Base-by-base conservation (phyloP, 2,113 vertebrate genomes). In the cattle (Bos taurus) region DNA sequence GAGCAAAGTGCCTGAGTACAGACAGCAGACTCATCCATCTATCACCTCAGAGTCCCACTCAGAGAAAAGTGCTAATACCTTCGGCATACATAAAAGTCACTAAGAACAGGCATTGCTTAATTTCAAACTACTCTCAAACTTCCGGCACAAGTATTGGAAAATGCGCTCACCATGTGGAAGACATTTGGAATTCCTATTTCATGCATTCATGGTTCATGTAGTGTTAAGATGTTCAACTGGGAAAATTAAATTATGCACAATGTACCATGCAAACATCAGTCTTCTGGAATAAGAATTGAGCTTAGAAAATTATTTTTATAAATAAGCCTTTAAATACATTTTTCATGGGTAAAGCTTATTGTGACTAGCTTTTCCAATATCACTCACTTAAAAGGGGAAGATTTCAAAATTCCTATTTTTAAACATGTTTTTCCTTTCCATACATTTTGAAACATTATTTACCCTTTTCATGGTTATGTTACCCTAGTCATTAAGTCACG, bases 21-120 rank as follows among this genome's bases (percentile, higher is more conserved):
- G 98, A 96, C 82, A 88, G 91, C 97, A 98, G 97, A 95, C 98
- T 98, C 98, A 98, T 98, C 97, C 0, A 71, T 98, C 96, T 97
- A 15, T 96, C 98, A 98, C 98, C 89, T 94, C 85, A 48, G 23
- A 2, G 62, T 95, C 88, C 56, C 56, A 82, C 64, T 96, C 92
- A 93, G 67, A 90, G 93, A 2, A 26, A 82, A 93, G 94, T 64
- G 81, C 80, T 95, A 88, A 95, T 59, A 88, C 77, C 56, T 56
- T 86, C 62, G 80, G 98, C 97, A 89, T 83, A 6, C 95, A 48
- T 90, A 40, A 92, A 95, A 87, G 95, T 95, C 97, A 95, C 74
- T 95, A 93, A 96, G 98, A 98, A 30, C 59, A 90, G 96, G 96
- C 97, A 62, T 94, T 94, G 86, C 57, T 81, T 92, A 64, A 82